These are phyloP conservation scores for Bombus huntii DNA, from an alignment of 1,140 invertebrate genomes.

Conservation along the genomic window DNA sequence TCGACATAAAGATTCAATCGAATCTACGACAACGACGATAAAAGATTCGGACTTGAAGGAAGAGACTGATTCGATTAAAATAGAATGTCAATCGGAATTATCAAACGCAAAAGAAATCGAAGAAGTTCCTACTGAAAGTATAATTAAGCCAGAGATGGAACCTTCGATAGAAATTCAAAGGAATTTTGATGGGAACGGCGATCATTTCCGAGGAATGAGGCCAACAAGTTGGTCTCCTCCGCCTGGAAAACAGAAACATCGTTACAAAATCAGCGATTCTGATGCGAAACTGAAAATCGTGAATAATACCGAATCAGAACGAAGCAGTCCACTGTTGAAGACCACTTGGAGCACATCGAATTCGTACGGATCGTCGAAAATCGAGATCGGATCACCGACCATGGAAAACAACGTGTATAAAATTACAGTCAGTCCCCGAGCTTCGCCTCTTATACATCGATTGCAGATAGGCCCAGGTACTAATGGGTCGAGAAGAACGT, in stretches of 20 bases:
- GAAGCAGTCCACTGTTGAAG: constrained; percentile 41
- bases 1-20: background rate
- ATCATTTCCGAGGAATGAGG: constrained; percentile 76
- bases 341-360: constrained; percentile 65
- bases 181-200: constrained; percentile 64
- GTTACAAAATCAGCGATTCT: constrained; percentile 34
- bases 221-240: constrained; percentile 80
- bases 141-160: constrained; percentile 33
- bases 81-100: background rate
- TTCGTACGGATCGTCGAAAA: constrained; percentile 66
- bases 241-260: constrained; percentile 70
- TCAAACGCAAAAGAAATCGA: background rate
- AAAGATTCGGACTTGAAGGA: background rate
- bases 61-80: constrained; percentile 9
- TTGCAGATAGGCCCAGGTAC: constrained; percentile 82
- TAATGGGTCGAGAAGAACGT: constrained; percentile 85
- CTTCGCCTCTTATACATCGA: constrained; percentile 83
- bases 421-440: constrained; percentile 78
- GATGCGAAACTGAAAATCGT: background rate
- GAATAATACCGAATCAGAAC: background rate
- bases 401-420: constrained; percentile 77
- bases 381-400: constrained; percentile 71
- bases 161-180: constrained; percentile 20
- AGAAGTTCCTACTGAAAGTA: background rate
- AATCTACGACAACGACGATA: background rate